Evolutionary conservation across 35 echinoderm and acorn worm species (phyloP).

Genomic region (Apostichopus californicus): DNA sequence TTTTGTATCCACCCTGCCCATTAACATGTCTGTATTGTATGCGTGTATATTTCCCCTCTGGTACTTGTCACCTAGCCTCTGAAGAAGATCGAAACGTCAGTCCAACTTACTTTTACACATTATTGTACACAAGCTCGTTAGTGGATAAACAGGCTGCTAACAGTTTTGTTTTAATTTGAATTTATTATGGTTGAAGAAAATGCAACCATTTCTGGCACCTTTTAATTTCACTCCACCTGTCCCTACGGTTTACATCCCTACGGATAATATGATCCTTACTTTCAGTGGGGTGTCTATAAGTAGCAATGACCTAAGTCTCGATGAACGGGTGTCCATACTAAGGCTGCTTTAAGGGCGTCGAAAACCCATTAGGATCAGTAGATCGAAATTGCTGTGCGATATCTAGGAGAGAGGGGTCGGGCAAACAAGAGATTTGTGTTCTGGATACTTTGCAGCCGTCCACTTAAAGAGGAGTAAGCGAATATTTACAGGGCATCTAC

Average conservation of each 20-base stretch:
- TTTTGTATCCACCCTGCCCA: too few relatives aligned
- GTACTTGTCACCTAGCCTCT: too few relatives aligned
- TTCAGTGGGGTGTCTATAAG: not conserved
- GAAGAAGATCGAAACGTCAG: too few relatives aligned
- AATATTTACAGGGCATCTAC: too few relatives aligned
- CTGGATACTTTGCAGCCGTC: not conserved
- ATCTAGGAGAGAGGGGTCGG: not conserved
- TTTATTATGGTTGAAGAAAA: not conserved
- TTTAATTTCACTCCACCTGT: too few relatives aligned
- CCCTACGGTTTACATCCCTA: not conserved
- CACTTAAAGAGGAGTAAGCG: not conserved
- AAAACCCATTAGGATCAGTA: slow-evolving; percentile 5
- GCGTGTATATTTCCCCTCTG: too few relatives aligned
- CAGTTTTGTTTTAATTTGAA: too few relatives aligned
- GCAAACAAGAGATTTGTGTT: slow-evolving; percentile 15
- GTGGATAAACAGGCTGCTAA: too few relatives aligned
- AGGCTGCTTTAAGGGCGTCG: not conserved
- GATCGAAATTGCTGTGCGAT: not conserved
- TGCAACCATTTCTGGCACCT: not conserved
- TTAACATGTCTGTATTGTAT: too few relatives aligned
- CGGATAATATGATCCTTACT: not conserved
- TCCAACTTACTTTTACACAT: too few relatives aligned
- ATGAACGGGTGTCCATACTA: not conserved
- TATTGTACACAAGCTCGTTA: too few relatives aligned
- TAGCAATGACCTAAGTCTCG: not conserved